phyloP scores from a whole-genome alignment of 2,113 vertebrate species.

The Calidris pugnax region DNA sequence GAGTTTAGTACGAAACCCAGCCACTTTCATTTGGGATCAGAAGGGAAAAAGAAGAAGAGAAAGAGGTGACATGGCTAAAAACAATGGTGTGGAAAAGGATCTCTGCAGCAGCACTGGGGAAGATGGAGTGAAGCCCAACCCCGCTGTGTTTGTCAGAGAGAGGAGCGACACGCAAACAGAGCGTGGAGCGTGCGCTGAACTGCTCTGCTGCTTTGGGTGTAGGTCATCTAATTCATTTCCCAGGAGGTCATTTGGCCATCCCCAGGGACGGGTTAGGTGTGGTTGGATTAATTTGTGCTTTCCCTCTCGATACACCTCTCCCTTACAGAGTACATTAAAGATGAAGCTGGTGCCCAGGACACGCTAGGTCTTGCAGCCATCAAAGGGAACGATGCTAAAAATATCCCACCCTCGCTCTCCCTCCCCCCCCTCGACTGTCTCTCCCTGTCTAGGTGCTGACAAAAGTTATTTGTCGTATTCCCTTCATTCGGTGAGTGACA shows the following conservation, averaged over 20 bases:
- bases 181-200: rapidly evolving
- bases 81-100: background rate
- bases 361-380: background rate
- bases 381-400: background rate
- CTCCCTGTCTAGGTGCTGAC: slow-evolving; percentile 69
- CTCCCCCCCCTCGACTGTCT: background rate
- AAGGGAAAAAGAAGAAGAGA: background rate
- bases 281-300: background rate
- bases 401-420: slow-evolving; percentile 52
- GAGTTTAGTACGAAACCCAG: rapidly evolving
- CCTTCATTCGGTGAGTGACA: slow-evolving; percentile 80
- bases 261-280: background rate
- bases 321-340: background rate
- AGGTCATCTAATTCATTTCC: background rate
- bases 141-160: background rate
- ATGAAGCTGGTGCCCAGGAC: background rate
- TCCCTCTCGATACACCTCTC: background rate
- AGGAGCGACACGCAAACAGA: background rate
- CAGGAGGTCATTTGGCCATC: background rate
- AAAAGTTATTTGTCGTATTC: slow-evolving; percentile 78
- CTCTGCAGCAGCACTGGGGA: background rate
- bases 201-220: background rate
- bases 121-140: background rate
- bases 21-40: background rate
- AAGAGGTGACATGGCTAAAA: background rate